Conservation (phyloP, 2,888 invertebrate species). For the Lochmaea crataegi region DNA sequence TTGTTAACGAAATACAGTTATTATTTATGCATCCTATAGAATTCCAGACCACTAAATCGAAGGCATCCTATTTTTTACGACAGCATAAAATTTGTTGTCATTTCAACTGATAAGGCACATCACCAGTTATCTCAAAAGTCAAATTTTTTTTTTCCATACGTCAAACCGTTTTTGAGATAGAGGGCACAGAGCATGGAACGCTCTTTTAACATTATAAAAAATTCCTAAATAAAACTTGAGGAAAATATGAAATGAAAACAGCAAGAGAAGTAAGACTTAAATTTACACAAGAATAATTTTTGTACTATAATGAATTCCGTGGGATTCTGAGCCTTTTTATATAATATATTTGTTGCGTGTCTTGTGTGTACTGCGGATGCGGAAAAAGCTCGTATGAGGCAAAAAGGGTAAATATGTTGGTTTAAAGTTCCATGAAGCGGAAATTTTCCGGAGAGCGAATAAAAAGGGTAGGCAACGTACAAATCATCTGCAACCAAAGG, state of each 20-base stretch:
- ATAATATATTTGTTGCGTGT: constrained; percentile 38
- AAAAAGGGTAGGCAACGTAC: constrained; percentile 57
- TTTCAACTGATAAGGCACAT: too few species aligned
- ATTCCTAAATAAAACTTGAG: neutral
- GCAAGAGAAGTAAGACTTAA: neutral
- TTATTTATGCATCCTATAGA: too few species aligned
- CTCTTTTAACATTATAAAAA: neutral
- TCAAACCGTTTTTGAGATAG: too few species aligned
- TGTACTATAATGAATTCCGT: constrained; percentile 9
- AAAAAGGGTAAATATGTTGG: constrained; percentile 54
- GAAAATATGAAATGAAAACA: neutral
- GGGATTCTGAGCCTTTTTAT: constrained; percentile 9
- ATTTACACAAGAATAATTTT: constrained; percentile 21
- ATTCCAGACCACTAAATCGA: too few species aligned
- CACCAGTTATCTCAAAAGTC: too few species aligned
- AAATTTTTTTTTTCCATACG: too few species aligned
- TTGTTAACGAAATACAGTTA: too few species aligned
- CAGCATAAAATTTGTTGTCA: too few species aligned
- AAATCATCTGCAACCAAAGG: constrained; percentile 56
- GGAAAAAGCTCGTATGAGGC: constrained; percentile 37
- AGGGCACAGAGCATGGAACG: too few species aligned
- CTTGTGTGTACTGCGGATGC: constrained; percentile 37
- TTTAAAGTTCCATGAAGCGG: constrained; percentile 58
- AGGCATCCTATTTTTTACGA: too few species aligned
- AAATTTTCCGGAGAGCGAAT: constrained; percentile 55